Evolutionary conservation across 2,888 invertebrate species (phyloP), one percentile per base, ranked within the genome.

Genomic region (Desoria tigrina): DNA sequence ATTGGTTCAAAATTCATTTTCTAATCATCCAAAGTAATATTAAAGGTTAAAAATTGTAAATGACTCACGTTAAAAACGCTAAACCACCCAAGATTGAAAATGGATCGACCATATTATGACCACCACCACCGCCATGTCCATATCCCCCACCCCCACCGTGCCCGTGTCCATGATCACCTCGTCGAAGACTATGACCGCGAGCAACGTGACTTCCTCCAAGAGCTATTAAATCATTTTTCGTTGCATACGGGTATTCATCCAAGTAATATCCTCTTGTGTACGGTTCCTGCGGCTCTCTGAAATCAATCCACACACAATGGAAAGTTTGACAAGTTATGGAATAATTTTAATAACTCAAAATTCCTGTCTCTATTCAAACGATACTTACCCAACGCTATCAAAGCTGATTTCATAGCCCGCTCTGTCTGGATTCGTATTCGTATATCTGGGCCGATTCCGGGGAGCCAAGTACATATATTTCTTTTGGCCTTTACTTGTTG

Each of bases 1-100:
- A n/a, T n/a, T n/a, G n/a, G n/a, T n/a, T n/a, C n/a, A n/a, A n/a
- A n/a, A n/a, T n/a, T n/a, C n/a, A n/a, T n/a, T n/a, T n/a, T n/a
- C n/a, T n/a, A n/a, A n/a, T n/a, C n/a, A n/a, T n/a, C n/a, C n/a
- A n/a, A n/a, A n/a, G n/a, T n/a, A n/a, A n/a, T n/a, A n/a, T n/a
- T n/a, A n/a, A n/a, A n/a, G n/a, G n/a, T n/a, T n/a, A n/a, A 32
- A 32, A 32, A 32, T 32, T 32, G 32, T 32, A 32, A 21, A 11
- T 11, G 11, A 58, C 55, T 57, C 65, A 74, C 60, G 73, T 72
- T 3, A 76, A 59, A 42, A 76, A 76, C 1, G 76, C 74, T n/a
- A 76, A 55, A 0, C 72, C 69, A n/a, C 74, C 76, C 3, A 76
- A 62, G 61, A 76, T 75, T 9, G 74, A 72, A 39, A 76, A 76